These are phyloP conservation scores for honey bee (Apis mellifera) DNA, from an alignment of 1,140 invertebrate species.

Conservation along the genomic window DNA sequence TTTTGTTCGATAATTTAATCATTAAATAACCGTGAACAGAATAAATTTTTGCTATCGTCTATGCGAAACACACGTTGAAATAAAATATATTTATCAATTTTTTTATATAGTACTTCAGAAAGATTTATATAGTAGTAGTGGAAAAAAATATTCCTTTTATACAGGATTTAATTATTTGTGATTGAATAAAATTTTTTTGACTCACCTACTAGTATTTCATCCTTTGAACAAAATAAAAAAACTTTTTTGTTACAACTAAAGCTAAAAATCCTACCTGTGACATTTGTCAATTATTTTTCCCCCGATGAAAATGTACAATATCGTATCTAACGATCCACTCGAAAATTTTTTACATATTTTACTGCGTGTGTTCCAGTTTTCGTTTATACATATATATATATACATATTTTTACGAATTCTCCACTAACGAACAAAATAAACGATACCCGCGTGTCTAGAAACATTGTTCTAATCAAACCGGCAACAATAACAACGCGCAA, in stretches of 20 bases:
- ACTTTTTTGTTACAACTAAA: neutral
- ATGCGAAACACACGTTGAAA: no score
- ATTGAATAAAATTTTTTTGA: neutral
- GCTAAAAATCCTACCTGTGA: neutral
- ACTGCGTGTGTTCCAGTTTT: no score
- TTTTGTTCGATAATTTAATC: neutral
- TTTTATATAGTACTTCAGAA: no score
- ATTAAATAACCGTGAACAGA: neutral
- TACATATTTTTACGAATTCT: neutral
- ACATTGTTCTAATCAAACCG: neutral
- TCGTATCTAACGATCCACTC: neutral
- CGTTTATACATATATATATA: neutral
- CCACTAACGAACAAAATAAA: constrained; percentile 6
- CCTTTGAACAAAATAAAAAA: neutral
- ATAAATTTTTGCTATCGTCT: no score
- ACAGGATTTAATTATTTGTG: neutral
- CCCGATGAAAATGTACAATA: neutral
- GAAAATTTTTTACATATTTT: neutral
- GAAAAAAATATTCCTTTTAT: neutral
- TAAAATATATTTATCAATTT: no score
- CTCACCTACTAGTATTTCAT: neutral
- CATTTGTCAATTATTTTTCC: neutral
- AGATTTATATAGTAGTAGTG: no score
- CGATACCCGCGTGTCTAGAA: neutral
- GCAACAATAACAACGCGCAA: neutral